These are phyloP conservation scores for Xiphophorus couchianus DNA, from an alignment of 2,113 vertebrate species.

Conservation along the genomic window DNA sequence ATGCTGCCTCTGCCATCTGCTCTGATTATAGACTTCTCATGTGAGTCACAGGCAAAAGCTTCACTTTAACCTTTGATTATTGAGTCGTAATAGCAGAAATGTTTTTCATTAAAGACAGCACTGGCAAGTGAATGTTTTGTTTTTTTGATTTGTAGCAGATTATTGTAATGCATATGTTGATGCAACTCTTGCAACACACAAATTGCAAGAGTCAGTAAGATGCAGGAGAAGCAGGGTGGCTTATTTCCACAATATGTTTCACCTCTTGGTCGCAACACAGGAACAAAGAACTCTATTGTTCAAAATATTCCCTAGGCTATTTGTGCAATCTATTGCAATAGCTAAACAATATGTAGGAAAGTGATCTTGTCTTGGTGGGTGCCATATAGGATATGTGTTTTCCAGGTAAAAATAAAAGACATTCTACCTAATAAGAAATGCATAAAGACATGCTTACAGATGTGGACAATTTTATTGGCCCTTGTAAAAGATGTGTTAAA, in stretches of 20 bases:
- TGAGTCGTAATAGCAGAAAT: background rate
- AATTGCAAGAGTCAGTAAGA: background rate
- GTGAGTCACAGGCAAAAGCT: constrained; percentile 2
- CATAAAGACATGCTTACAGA: background rate
- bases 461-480: background rate
- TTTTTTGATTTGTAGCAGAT: background rate
- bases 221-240: background rate
- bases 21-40: constrained; percentile 8
- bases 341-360: constrained; percentile 20
- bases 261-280: constrained; percentile 22
- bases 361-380: background rate
- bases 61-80: constrained; percentile 20
- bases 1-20: constrained; percentile 7
- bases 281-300: constrained; percentile 26
- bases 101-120: background rate
- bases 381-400: background rate
- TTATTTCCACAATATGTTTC: constrained; percentile 18
- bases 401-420: background rate
- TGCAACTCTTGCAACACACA: background rate
- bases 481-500: no score
- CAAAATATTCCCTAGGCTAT: constrained; percentile 18
- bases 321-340: constrained; percentile 31
- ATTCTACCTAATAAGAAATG: no score
- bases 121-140: background rate
- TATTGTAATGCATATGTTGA: background rate